Conservation (phyloP, 2,113 vertebrate genomes). For the Balaenoptera acutorostrata region DNA sequence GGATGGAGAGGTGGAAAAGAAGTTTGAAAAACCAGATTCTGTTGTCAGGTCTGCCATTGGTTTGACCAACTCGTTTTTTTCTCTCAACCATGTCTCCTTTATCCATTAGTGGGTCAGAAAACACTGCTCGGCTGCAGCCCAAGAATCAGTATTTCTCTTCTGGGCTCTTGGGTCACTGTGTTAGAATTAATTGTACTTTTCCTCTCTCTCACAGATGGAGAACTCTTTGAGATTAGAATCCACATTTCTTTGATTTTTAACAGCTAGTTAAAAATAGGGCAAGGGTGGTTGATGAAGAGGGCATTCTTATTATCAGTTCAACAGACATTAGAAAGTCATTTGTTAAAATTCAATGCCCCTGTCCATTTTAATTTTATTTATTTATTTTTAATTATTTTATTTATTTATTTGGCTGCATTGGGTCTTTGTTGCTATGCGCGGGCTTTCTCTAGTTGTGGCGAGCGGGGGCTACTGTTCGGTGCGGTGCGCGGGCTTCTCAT, state of each 20-base stretch:
- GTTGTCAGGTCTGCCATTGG: neutral
- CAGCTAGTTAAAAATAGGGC: too few species aligned
- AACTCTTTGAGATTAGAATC: neutral
- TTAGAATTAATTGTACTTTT: neutral
- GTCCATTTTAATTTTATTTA: neutral
- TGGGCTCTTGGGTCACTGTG: neutral
- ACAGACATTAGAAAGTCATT: neutral
- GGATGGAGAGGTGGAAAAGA: neutral
- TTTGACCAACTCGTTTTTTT: neutral
- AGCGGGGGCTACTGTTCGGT: too few species aligned
- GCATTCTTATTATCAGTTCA: neutral
- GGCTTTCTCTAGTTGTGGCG: too few species aligned
- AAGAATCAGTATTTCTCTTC: neutral
- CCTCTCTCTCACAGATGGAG: neutral
- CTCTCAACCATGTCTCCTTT: neutral
- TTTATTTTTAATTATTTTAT: too few species aligned
- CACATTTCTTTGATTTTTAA: neutral
- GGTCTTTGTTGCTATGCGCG: rapidly evolving
- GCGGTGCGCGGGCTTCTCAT: too few species aligned
- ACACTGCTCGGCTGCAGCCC: neutral
- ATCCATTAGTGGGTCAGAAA: neutral
- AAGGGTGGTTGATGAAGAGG: neutral
- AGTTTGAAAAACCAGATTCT: neutral
- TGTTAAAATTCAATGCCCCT: neutral
- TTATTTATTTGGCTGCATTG: too few species aligned